Conservation (phyloP, 35 echinoderm and acorn worm genomes). For the Apostichopus parvimensis region DNA sequence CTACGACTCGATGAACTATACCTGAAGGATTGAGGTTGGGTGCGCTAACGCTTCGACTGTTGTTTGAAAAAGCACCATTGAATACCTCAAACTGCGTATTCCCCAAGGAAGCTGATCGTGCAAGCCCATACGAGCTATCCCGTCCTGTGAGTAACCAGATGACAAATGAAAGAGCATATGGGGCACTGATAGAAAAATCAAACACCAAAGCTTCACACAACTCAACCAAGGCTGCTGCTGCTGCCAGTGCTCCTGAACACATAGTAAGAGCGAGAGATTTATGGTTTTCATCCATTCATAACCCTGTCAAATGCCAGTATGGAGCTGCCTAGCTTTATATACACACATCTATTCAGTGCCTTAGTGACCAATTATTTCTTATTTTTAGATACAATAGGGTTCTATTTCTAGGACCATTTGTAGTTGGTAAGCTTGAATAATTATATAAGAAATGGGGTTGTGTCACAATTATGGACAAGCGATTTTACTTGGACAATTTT, state of each 20-base stretch:
- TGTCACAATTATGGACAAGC: no score
- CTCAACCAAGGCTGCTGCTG: background rate
- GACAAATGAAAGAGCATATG: conserved; percentile 18
- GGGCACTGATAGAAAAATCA: background rate
- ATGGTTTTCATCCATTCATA: no score
- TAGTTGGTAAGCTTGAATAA: no score
- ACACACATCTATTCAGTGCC: no score
- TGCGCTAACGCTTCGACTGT: conserved; percentile 81
- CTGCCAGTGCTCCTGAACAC: background rate
- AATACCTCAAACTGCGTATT: conserved; percentile 81
- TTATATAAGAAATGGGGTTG: no score
- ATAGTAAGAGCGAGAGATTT: no score
- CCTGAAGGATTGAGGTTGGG: conserved; percentile 88
- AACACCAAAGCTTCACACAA: background rate
- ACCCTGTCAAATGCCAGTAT: no score
- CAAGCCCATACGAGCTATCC: conserved; percentile 58
- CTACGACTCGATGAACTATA: conserved; percentile 26
- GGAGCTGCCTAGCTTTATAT: no score
- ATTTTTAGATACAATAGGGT: no score
- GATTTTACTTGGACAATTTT: no score
- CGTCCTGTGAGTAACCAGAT: conserved; percentile 57
- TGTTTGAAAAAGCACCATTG: conserved; percentile 62
- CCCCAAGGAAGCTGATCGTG: conserved; percentile 79
- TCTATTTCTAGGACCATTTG: no score
- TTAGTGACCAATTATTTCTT: no score